phyloP scores from a whole-genome alignment of 2,888 invertebrate genomes.

The Drosophila multiciliata region DNA sequence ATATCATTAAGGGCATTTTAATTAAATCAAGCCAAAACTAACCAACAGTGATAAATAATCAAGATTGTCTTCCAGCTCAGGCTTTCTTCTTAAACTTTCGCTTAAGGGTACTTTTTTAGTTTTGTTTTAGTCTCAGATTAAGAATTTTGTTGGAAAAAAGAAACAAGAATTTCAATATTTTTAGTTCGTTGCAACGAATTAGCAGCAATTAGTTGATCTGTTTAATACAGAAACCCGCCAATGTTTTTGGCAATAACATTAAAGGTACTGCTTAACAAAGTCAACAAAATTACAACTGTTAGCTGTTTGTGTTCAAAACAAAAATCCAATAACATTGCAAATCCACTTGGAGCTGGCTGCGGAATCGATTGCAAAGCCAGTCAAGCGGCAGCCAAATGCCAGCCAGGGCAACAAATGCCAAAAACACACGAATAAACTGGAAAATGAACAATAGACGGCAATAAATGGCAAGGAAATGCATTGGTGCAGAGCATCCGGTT shows the following conservation, averaged over 20 bases:
- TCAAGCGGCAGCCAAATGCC: slow-evolving; percentile 55
- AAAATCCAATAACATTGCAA: slow-evolving; percentile 62
- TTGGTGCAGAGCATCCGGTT: slow-evolving; percentile 69
- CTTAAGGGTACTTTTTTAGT: neutral
- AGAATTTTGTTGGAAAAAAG: neutral
- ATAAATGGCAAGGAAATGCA: slow-evolving; percentile 64
- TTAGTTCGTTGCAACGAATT: neutral
- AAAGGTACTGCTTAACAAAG: slow-evolving; percentile 1
- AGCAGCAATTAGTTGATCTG: neutral
- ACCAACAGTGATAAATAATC: neutral
- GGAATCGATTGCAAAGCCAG: slow-evolving; percentile 57
- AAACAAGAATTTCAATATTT: neutral
- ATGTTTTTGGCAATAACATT: neutral
- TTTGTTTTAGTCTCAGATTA: neutral
- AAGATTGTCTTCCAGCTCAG: neutral
- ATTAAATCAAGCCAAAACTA: slow-evolving; percentile 39
- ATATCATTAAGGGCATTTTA: slow-evolving; percentile 51
- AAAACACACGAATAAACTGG: slow-evolving; percentile 45
- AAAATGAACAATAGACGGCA: slow-evolving; percentile 52
- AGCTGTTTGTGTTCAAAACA: slow-evolving; percentile 45
- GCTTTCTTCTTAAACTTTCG: neutral
- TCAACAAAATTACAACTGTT: slow-evolving; percentile 11
- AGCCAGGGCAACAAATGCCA: slow-evolving; percentile 58
- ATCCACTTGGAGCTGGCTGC: slow-evolving; percentile 36
- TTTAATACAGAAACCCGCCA: neutral